phyloP scores from a whole-genome alignment of 2,888 invertebrate species.

The Ethmia dodecea region DNA sequence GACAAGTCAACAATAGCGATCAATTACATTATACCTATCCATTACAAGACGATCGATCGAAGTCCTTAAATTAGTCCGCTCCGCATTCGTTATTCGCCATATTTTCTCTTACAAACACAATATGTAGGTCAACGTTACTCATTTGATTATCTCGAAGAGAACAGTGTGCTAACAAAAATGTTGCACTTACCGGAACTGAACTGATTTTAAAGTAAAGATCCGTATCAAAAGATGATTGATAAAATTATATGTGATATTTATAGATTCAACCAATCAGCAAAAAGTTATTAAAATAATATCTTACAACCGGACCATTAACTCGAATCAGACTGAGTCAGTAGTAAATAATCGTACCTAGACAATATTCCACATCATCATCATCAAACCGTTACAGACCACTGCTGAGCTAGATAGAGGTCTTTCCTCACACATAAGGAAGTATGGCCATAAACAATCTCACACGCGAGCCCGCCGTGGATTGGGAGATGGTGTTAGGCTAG shows the following conservation, averaged over 20 bases:
- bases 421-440: too few species aligned
- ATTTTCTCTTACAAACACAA: conserved; percentile 49
- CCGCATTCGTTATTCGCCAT: conserved; percentile 37
- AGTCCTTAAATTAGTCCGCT: conserved; percentile 44
- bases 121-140: conserved; percentile 52
- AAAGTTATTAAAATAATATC: not conserved
- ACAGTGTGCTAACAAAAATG: conserved; percentile 20
- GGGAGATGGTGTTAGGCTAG: too few species aligned
- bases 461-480: too few species aligned
- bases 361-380: too few species aligned
- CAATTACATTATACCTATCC: conserved; percentile 51
- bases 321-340: too few species aligned
- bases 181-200: conserved; percentile 30
- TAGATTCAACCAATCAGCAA: conserved; percentile 10
- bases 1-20: conserved; percentile 46
- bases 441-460: too few species aligned
- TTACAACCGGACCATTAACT: not conserved
- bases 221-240: conserved; percentile 6
- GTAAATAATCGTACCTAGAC: too few species aligned
- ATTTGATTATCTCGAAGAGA: conserved; percentile 44
- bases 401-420: too few species aligned
- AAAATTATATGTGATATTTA: conserved; percentile 13
- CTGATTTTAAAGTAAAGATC: conserved; percentile 11
- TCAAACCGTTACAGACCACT: too few species aligned
- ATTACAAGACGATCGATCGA: conserved; percentile 46